Evolutionary conservation across 2,113 vertebrate species (phyloP), one percentile per base, ranked within the genome.

Genomic region (Engraulis encrasicolus): DNA sequence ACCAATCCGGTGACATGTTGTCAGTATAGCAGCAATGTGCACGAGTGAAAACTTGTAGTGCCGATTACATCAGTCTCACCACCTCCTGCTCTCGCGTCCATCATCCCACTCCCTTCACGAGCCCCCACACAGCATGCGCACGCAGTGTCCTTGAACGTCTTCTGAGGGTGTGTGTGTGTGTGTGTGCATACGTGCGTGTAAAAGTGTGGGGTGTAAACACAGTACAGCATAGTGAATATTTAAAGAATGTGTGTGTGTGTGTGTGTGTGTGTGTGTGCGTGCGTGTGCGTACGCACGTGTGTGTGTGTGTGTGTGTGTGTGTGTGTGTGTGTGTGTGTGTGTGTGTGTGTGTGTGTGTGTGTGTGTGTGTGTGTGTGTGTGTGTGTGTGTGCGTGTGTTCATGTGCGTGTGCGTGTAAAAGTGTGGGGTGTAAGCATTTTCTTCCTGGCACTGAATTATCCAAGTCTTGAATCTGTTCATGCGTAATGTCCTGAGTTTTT

Each of bases 71-170:
- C 23, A 50, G 45, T 49, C 48, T 77, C 79, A 66, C 50, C 86
- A 66, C 84, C 84, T 85, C 78, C 66, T 84, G 48, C 37, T 80
- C 78, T 78, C 74, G 66, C 66, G 34, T 83, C 80, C 78, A 61
- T 79, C 77, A 86, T 58, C 71, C 71, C 79, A 81, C 82, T 84
- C 81, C 50, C 37, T 86, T 86, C 85, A 88, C 81, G 23, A 86
- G 83, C 87, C 83, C 81, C 87, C 87, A 88, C 87, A 85, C 85
- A 85, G n/a, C n/a, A n/a, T n/a, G 50, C 71, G 84, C 77, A 38
- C 83, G 87, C 83, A 66, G 77, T 82, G 84, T 83, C 81, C 58
- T 82, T 88, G 58, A 85, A 88, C 50, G 40, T 40, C 50, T 80
- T n/a, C n/a, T n/a, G n/a, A n/a, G n/a, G n/a, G n/a, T n/a, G n/a